Evolutionary conservation across 2,888 invertebrate species (phyloP), one percentile per base, ranked within the genome.

Genomic region (Stenichneumon culpator): DNA sequence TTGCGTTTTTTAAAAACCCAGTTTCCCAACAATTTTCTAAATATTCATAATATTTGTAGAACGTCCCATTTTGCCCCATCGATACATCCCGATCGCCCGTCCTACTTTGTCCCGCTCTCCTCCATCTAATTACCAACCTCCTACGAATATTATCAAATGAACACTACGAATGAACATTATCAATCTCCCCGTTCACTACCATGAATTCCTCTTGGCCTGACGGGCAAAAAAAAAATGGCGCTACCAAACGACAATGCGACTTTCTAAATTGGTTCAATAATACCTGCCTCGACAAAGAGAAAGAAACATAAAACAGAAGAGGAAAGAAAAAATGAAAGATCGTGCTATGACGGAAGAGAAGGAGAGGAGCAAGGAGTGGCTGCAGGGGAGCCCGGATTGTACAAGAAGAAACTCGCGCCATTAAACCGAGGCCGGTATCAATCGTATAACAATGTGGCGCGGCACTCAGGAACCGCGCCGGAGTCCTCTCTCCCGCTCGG

Each of bases 391-490:
- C 14, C 77, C 36, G 57, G 82, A 72, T 39, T 54, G 19, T 52
- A 32, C 54, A 60, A 47, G 82, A 78, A 72, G 65, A 85, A 83
- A 86, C 72, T 86, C 77, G 80, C 60, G 79, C 85, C 85, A 86
- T 86, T 86, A 83, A 83, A 83, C 68, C 72, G 73, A 70, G 75
- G 70, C 70, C 50, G 63, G 85, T 86, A 86, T 86, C 85, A 86
- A 86, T 86, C 85, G 85, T 86, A 63, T 73, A 86, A 86, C 79
- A 86, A 86, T 82, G 79, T 77, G 79, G 68, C 32, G 68, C 65
- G 67, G 84, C 84, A 81, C 84, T 84, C 84, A 73, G 60, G 81
- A 25, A 54, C 77, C 52, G 19, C n/a, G 36, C 36, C 65, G 22
- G 70, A 72, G 28, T 70, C 70, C 39, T 28, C n/a, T 22, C 50